phyloP scores from a whole-genome alignment of 2,113 vertebrate species.

The Mungos mungo region DNA sequence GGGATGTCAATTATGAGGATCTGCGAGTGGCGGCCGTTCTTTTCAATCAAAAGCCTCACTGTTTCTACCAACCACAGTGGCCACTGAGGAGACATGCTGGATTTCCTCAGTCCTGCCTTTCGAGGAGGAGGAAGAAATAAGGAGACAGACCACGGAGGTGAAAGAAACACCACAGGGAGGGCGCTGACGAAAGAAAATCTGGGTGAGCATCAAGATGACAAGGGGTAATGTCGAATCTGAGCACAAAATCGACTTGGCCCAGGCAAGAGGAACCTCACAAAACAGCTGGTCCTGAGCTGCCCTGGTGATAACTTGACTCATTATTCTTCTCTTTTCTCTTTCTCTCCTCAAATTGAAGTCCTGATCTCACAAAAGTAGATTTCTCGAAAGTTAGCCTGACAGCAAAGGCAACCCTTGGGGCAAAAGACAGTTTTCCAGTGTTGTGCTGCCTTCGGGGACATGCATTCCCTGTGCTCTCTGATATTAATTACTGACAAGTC shows the following conservation, averaged over 20 bases:
- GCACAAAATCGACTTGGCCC: not conserved
- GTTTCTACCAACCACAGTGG: not conserved
- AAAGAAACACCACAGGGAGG: not conserved
- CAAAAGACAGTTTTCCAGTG: not conserved
- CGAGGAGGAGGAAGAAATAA: not conserved
- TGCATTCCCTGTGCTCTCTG: not conserved
- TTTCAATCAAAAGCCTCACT: not conserved
- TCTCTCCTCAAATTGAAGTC: not conserved
- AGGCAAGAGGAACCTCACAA: not conserved
- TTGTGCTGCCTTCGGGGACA: not conserved
- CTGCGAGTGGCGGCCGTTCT: not conserved
- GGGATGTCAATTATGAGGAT: fast-evolving
- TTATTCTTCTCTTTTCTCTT: not conserved
- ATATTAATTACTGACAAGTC: conserved; percentile 43
- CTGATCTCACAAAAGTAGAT: not conserved
- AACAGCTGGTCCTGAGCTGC: not conserved
- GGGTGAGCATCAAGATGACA: not conserved
- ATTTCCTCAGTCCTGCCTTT: not conserved
- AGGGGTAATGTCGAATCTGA: not conserved
- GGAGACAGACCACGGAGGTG: not conserved
- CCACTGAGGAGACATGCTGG: not conserved
- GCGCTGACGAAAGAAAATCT: not conserved
- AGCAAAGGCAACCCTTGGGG: not conserved
- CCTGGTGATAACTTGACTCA: not conserved
- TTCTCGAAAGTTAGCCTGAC: not conserved